A percentile compares a stretch with the other conserved stretches of the same genome.
Evolutionary conservation across 2,888 invertebrate genomes (phyloP).

Genomic region (Polia nebulosa): DNA sequence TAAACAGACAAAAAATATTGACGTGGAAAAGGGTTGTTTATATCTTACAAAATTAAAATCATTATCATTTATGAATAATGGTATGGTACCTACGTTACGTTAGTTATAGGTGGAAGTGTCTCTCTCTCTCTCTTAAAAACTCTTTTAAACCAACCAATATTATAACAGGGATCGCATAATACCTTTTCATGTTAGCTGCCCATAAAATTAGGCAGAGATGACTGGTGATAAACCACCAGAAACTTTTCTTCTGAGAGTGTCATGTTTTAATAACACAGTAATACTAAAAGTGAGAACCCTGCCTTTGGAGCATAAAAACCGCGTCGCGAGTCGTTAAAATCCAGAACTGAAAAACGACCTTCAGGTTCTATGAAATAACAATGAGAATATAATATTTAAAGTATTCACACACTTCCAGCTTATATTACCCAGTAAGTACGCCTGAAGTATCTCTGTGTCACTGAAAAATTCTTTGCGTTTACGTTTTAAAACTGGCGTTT

Average conservation of each 20-base stretch:
- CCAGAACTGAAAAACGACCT: constrained; percentile 40
- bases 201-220: not conserved
- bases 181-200: not conserved
- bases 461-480: constrained; percentile 80
- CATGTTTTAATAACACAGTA: not conserved
- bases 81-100: no score
- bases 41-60: no score
- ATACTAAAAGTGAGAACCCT: constrained; percentile 21
- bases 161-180: not conserved
- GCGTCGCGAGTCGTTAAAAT: constrained; percentile 42
- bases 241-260: not conserved
- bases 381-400: constrained; percentile 59
- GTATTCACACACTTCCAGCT: constrained; percentile 55
- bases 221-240: not conserved
- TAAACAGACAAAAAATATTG: no score
- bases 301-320: constrained; percentile 34
- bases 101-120: not conserved
- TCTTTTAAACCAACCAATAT: not conserved
- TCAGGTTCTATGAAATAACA: constrained; percentile 55
- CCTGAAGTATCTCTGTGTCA: constrained; percentile 66
- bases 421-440: constrained; percentile 53
- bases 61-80: no score
- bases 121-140: no score
- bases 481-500: constrained; percentile 84
- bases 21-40: no score